Evolutionary conservation across 2,113 vertebrate genomes (phyloP).

Genomic region (Oncorhynchus clarkii): DNA sequence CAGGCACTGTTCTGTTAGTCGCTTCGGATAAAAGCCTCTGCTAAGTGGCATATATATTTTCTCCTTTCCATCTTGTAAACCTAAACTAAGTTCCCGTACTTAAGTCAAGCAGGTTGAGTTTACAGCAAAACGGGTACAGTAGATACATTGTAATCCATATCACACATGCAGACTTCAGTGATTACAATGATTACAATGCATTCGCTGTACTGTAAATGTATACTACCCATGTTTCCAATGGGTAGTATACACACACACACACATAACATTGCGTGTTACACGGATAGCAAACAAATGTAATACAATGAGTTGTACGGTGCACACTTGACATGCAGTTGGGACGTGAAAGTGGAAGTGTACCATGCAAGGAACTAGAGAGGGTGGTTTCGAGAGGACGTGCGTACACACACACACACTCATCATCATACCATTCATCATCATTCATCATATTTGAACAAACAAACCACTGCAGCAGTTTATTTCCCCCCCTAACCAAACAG

Average conservation of each 20-base stretch:
- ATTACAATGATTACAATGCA: slow-evolving; percentile 47
- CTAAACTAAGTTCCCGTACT: too few relatives aligned
- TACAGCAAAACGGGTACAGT: slow-evolving; percentile 4
- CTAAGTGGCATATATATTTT: too few relatives aligned
- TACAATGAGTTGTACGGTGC: neutral
- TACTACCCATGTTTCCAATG: neutral
- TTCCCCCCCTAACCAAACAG: neutral
- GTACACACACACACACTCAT: slow-evolving; percentile 7
- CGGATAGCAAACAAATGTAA: neutral
- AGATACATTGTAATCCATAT: slow-evolving; percentile 33
- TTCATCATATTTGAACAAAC: neutral
- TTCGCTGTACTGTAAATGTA: neutral
- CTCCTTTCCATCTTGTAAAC: too few relatives aligned
- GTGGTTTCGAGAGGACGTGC: neutral
- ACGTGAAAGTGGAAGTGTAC: neutral
- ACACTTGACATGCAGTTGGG: neutral
- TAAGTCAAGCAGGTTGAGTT: neutral
- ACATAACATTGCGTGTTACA: neutral
- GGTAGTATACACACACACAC: slow-evolving; percentile 1
- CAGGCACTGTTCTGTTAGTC: too few relatives aligned
- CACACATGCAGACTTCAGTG: neutral
- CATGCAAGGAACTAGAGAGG: neutral
- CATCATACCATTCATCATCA: slow-evolving; percentile 25
- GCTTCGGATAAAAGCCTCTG: too few relatives aligned
- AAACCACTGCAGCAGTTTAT: neutral